These are phyloP conservation scores for Anhinga rufa DNA, from an alignment of 2,113 vertebrate species.

Conservation along the genomic window DNA sequence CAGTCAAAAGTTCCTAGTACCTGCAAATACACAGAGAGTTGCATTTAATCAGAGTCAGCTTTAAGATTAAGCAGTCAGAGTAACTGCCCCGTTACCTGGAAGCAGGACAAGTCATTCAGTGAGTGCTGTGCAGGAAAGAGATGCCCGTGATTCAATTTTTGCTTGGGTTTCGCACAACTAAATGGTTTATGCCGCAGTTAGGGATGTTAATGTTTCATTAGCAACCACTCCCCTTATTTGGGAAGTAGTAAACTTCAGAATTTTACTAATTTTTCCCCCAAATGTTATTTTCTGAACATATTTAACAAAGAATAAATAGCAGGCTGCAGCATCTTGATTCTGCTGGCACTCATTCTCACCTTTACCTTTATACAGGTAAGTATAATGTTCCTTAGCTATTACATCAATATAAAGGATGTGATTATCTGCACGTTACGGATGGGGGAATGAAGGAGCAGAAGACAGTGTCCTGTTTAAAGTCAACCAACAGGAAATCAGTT, in stretches of 20 bases:
- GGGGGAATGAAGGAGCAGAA: neutral
- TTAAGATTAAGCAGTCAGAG: neutral
- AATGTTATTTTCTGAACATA: neutral
- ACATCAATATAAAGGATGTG: neutral
- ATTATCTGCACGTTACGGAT: too few species aligned
- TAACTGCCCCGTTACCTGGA: neutral
- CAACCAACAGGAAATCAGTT: neutral
- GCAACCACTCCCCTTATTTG: neutral
- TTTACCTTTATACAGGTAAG: neutral
- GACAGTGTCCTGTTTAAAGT: neutral
- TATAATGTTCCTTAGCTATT: neutral
- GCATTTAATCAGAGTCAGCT: neutral
- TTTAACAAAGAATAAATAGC: neutral
- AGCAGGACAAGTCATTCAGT: neutral
- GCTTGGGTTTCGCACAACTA: neutral
- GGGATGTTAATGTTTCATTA: neutral
- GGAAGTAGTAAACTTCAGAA: neutral
- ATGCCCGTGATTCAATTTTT: neutral
- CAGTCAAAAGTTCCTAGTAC: neutral
- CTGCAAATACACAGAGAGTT: conserved; percentile 19
- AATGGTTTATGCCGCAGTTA: neutral
- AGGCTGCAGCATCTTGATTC: neutral
- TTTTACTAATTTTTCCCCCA: neutral
- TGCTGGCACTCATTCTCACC: neutral
- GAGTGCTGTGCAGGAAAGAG: neutral